These are phyloP conservation scores for Xestobium rufovillosum DNA, from an alignment of 2,888 invertebrate genomes.

Conservation along the genomic window DNA sequence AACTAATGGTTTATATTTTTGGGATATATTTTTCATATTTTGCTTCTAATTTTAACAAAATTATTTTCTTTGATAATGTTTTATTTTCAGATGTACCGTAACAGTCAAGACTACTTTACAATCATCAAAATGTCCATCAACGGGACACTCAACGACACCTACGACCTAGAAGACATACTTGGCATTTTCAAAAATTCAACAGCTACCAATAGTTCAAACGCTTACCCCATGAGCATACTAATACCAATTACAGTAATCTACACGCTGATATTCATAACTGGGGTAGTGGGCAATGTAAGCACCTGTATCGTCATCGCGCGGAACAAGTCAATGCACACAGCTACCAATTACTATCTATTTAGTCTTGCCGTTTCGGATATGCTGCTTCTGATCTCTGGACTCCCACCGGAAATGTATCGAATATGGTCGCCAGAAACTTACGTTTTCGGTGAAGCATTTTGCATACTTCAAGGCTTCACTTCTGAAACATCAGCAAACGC, in stretches of 20 bases:
- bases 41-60: too few relatives aligned
- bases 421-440: constrained; percentile 74
- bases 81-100: too few relatives aligned
- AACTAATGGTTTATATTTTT: too few relatives aligned
- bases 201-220: too few relatives aligned
- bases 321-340: constrained; percentile 77
- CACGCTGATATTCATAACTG: constrained; percentile 67
- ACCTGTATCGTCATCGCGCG: constrained; percentile 78
- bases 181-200: too few relatives aligned
- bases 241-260: constrained; percentile 72
- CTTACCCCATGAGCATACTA: constrained; percentile 42
- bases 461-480: constrained; percentile 67
- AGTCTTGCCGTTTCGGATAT: constrained; percentile 80
- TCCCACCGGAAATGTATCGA: constrained; percentile 75
- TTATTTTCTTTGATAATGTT: too few relatives aligned
- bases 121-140: too few relatives aligned
- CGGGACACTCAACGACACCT: too few relatives aligned
- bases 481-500: constrained; percentile 78
- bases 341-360: constrained; percentile 76
- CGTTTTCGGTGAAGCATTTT: constrained; percentile 71
- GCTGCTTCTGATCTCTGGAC: constrained; percentile 66
- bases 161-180: too few relatives aligned
- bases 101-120: too few relatives aligned
- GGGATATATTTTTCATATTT: too few relatives aligned
- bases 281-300: constrained; percentile 72